Conservation (phyloP, 2,888 invertebrate species). For the Diadegma fenestrale region DNA sequence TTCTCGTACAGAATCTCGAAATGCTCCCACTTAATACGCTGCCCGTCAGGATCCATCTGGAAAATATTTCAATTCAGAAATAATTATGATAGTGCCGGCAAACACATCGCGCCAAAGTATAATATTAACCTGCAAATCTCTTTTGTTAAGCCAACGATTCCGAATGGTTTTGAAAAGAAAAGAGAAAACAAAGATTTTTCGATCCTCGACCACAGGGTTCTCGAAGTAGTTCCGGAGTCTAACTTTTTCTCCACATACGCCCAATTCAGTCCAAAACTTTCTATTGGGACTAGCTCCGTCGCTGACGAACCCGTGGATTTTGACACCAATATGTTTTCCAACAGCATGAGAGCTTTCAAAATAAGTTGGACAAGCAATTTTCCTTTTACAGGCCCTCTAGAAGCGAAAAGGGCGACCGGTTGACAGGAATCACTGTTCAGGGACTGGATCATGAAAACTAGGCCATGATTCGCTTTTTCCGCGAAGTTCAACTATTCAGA, state of each 20-base stretch:
- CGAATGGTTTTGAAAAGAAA: constrained; percentile 68
- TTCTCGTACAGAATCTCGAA: constrained; percentile 38
- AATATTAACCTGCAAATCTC: constrained; percentile 18
- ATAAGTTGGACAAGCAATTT: constrained; percentile 56
- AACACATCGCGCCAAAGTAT: background rate
- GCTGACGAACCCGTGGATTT: constrained; percentile 66
- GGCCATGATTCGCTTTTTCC: constrained; percentile 63
- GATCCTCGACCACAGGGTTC: constrained; percentile 45
- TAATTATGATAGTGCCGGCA: background rate
- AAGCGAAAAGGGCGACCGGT: constrained; percentile 68
- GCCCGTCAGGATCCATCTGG: background rate
- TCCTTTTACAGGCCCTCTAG: constrained; percentile 19
- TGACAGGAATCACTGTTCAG: constrained; percentile 61
- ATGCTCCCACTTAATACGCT: constrained; percentile 11
- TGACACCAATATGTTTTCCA: constrained; percentile 66
- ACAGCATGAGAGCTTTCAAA: constrained; percentile 64
- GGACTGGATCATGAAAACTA: constrained; percentile 70
- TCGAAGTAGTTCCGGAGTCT: constrained; percentile 35
- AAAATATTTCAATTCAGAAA: constrained; percentile 14
- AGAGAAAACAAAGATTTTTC: constrained; percentile 67
- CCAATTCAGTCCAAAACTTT: constrained; percentile 66
- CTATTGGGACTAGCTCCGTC: constrained; percentile 70
- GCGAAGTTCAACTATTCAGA: constrained; percentile 27
- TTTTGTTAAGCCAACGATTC: constrained; percentile 67
- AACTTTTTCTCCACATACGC: constrained; percentile 57